A percentile compares a stretch with the other conserved stretches of the same genome.
phyloP scores from a whole-genome alignment of 2,113 vertebrate species.

The Bettongia penicillata region DNA sequence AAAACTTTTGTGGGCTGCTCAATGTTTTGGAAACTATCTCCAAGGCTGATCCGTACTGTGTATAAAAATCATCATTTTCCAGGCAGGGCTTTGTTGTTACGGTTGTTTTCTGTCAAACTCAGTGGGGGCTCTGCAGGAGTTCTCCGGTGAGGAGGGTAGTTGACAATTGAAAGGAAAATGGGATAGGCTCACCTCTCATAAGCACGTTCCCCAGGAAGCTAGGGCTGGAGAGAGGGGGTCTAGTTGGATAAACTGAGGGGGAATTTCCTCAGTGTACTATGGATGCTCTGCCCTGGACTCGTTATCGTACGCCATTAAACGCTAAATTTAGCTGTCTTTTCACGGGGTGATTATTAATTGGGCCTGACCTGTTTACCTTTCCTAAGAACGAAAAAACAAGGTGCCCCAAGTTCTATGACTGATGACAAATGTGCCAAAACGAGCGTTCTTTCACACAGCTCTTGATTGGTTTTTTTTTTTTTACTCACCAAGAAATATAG shows the following conservation, averaged over 20 bases:
- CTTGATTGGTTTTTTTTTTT: neutral
- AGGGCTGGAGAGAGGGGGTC: conserved; percentile 1
- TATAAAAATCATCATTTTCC: conserved; percentile 77
- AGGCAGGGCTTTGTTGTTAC: conserved; percentile 69
- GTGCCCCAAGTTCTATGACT: conserved; percentile 24
- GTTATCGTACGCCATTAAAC: conserved; percentile 38
- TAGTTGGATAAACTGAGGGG: conserved; percentile 5
- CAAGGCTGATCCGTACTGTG: conserved; percentile 55
- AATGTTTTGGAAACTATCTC: conserved; percentile 71
- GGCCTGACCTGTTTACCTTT: conserved; percentile 51
- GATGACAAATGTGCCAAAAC: conserved; percentile 26
- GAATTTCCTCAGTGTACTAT: neutral
- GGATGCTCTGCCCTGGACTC: neutral
- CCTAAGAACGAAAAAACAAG: neutral
- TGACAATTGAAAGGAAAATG: conserved; percentile 39
- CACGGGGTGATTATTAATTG: conserved; percentile 38
- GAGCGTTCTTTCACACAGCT: neutral
- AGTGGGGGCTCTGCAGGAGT: conserved; percentile 58
- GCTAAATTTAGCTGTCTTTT: conserved; percentile 57
- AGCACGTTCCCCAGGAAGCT: conserved; percentile 21
- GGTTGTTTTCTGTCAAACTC: conserved; percentile 71
- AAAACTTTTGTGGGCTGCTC: conserved; percentile 47
- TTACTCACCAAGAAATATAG: neutral
- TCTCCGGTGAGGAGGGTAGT: neutral
- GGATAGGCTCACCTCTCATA: conserved; percentile 35